A percentile compares a stretch with the other conserved stretches of the same genome.
Conservation (phyloP, 2,888 invertebrate species). For the Abrostola triplasia region DNA sequence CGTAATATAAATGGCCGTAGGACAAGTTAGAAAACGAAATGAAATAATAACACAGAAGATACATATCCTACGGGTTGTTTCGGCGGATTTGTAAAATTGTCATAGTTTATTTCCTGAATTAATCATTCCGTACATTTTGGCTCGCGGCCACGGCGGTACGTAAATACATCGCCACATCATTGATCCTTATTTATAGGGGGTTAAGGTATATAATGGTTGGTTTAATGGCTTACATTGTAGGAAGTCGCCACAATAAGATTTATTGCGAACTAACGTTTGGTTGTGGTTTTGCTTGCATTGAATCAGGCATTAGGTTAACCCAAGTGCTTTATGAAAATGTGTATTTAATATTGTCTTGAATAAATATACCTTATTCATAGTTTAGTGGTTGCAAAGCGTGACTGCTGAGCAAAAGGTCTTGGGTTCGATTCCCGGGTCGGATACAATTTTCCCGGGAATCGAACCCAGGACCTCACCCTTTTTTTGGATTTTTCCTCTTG, state of each 20-base stretch:
- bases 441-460: too few relatives aligned
- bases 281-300: slow-evolving; percentile 26
- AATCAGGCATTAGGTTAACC: slow-evolving; percentile 14
- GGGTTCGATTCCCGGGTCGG: too few relatives aligned
- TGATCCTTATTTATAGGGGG: slow-evolving; percentile 35
- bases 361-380: too few relatives aligned
- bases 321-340: background rate
- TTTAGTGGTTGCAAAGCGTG: too few relatives aligned
- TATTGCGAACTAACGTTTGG: slow-evolving; percentile 22
- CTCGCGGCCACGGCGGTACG: slow-evolving; percentile 37
- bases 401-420: too few relatives aligned
- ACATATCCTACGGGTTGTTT: slow-evolving; percentile 22
- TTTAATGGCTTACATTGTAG: slow-evolving; percentile 32
- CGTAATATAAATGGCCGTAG: background rate
- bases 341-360: too few relatives aligned
- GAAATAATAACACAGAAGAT: slow-evolving; percentile 23
- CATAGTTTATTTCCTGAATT: slow-evolving; percentile 43
- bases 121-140: slow-evolving; percentile 48
- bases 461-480: too few relatives aligned
- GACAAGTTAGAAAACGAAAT: slow-evolving; percentile 1
- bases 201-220: slow-evolving; percentile 34
- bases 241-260: slow-evolving; percentile 45
- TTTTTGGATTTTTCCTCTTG: too few relatives aligned
- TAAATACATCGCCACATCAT: slow-evolving; percentile 33
- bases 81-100: slow-evolving; percentile 49